Base-by-base conservation (phyloP, 1,140 invertebrate species). In the Drosophila neocordata region DNA sequence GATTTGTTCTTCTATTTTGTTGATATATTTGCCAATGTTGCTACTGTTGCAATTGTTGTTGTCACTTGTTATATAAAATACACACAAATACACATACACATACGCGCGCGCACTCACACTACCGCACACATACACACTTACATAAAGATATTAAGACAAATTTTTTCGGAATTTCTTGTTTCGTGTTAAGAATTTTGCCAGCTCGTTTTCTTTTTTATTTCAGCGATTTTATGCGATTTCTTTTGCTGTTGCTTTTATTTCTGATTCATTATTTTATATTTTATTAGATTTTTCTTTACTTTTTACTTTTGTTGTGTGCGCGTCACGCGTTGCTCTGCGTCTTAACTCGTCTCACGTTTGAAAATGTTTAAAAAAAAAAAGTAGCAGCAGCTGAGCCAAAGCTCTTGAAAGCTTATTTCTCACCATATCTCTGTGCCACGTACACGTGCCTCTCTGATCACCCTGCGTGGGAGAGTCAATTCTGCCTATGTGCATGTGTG, bases 361-460 rank as follows among this genome's bases (percentile, higher is more conserved):
- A 62, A 75, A 67, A 58, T 57, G 79, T 65, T 64, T 37, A n/a
- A 24, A 44, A 41, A 61, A 44, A 61, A 58, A 31, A 58, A 62
- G 56, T 41, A 34, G 41, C 65, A 73, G 66, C 71, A 72, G 59
- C 69, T 73, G 69, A 65, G 62, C 22, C 15, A 13, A 73, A 76
- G 72, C 73, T 76, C 65, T 51, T 12, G 12, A 62, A 68, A 24
- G 35, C 59, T 34, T n/a, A 24, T 64, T n/a, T 44, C 65, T 35
- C 48, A 34, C 48, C 18, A 7, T 24, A 24, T 73, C 70, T 78
- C 75, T 78, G 70, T 73, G 75, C 75, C 76, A 73, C 76, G 64
- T 82, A 70, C 69, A 81, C 79, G 79, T 81, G 79, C 69, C 69
- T 31, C 60, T 56, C 61, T 62, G 73, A 81, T 81, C 78, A 81